phyloP scores from a whole-genome alignment of 2,113 vertebrate genomes.

The Casuarius casuarius region DNA sequence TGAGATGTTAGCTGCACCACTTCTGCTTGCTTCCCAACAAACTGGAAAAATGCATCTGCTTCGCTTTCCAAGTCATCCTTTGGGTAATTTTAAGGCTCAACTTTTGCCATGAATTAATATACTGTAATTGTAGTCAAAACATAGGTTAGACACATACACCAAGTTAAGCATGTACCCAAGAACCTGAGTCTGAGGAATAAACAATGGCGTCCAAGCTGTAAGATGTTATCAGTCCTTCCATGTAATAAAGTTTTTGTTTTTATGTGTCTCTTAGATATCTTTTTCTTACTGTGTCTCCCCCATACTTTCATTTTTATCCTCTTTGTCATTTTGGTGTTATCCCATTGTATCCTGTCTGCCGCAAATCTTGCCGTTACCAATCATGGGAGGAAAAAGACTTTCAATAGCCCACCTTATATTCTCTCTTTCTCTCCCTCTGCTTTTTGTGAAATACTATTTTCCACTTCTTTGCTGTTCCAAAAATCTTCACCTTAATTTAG shows the following conservation, averaged over 20 bases:
- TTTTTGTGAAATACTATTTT: not conserved
- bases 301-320: not conserved
- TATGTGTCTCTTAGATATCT: not conserved
- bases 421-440: not conserved
- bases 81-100: not conserved
- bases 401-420: not conserved
- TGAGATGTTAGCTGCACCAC: not conserved
- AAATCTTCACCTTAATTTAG: not conserved
- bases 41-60: not conserved
- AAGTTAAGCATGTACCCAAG: not conserved
- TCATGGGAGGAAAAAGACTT: not conserved
- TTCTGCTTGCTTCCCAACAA: not conserved
- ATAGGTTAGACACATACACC: not conserved
- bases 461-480: not conserved
- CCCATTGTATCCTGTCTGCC: not conserved
- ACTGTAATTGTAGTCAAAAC: not conserved
- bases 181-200: not conserved
- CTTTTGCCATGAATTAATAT: not conserved
- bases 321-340: not conserved
- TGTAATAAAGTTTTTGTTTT: not conserved
- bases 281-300: not conserved
- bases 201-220: not conserved
- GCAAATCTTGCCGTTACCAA: not conserved
- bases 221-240: not conserved
- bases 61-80: not conserved